A percentile compares a stretch with the other conserved stretches of the same genome.
Evolutionary conservation across 2,888 invertebrate genomes (phyloP).

Genomic region (Neoaliturus tenellus): DNA sequence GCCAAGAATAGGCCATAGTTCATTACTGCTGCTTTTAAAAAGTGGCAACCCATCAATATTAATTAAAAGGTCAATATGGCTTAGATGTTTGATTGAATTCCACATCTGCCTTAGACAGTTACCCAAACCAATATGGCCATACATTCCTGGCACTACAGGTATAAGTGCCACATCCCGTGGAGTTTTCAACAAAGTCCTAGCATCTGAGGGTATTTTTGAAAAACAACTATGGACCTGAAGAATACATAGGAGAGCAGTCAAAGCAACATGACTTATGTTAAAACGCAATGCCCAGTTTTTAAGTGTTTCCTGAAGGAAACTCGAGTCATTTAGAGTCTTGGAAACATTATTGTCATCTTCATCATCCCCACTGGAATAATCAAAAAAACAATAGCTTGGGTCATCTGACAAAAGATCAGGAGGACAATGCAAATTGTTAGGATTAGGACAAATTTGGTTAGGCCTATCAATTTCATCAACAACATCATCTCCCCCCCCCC

Average conservation of each 20-base stretch:
- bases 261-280: not conserved
- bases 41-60: conserved; percentile 54
- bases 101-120: not conserved
- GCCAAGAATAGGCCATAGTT: not conserved
- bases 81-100: not conserved
- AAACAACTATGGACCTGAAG: not conserved
- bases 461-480: too few species aligned
- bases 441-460: too few species aligned
- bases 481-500: too few species aligned
- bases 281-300: too few species aligned
- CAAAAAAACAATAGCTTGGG: too few species aligned
- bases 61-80: not conserved
- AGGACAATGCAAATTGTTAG: too few species aligned
- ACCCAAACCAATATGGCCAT: not conserved
- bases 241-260: not conserved
- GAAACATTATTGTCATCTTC: too few species aligned
- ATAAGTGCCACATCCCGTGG: not conserved
- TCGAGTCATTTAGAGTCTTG: too few species aligned
- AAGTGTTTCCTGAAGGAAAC: too few species aligned
- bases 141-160: not conserved
- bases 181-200: not conserved
- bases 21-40: conserved; percentile 30
- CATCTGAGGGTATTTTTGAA: not conserved
- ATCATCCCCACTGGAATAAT: too few species aligned
- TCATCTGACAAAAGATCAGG: too few species aligned